phyloP scores from a whole-genome alignment of 2,113 vertebrate genomes.

The Cariama cristata region DNA sequence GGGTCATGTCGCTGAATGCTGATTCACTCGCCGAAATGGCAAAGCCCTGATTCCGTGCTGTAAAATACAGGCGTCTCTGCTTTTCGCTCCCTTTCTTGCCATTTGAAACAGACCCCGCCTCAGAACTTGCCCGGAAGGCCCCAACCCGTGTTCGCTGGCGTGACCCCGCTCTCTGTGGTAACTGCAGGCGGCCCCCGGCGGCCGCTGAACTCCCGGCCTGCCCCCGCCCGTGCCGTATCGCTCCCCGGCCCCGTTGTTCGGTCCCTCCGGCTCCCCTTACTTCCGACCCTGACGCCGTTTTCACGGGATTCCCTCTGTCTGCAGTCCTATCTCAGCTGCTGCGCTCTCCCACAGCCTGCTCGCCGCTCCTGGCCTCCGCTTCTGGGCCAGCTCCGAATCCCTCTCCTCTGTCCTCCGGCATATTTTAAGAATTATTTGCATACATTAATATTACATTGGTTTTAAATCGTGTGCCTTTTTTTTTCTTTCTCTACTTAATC shows the following conservation, averaged over 20 bases:
- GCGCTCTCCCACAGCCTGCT: not conserved
- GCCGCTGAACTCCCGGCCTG: accelerated
- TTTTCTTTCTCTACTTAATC: not conserved
- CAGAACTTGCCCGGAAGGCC: not conserved
- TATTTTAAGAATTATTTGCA: not conserved
- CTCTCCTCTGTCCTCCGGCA: not conserved
- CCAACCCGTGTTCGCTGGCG: accelerated
- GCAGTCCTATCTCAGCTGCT: accelerated
- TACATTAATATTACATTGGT: not conserved
- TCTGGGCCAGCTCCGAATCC: accelerated
- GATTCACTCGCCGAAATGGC: not conserved
- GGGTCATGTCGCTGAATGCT: not conserved
- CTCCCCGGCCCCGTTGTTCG: not conserved
- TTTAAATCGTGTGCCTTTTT: not conserved
- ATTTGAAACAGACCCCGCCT: too few relatives aligned
- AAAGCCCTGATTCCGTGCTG: not conserved
- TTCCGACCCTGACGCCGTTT: not conserved
- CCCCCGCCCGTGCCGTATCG: accelerated
- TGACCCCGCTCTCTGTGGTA: too few relatives aligned
- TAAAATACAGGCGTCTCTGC: not conserved
- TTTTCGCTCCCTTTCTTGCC: too few relatives aligned
- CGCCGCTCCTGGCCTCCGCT: not conserved
- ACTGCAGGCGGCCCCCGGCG: not conserved
- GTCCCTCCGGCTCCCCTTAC: accelerated
- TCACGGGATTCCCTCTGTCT: not conserved